phyloP scores from a whole-genome alignment of 92 coral and sea anemone species.

The Umimayanthus chanpuru region DNA sequence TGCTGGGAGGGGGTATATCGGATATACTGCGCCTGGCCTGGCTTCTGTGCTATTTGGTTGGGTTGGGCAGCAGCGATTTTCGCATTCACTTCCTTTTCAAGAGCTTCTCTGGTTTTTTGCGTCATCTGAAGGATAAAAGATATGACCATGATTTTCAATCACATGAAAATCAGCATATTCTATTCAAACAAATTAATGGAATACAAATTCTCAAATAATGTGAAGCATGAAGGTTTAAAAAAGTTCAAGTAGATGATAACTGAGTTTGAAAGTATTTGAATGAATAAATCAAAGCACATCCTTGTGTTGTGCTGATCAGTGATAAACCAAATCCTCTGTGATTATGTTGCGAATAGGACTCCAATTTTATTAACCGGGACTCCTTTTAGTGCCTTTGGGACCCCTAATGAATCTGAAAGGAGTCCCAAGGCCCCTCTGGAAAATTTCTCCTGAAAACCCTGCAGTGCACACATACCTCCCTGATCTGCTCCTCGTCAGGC shows the following conservation, averaged over 20 bases:
- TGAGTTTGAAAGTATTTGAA: no score
- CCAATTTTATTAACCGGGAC: background rate
- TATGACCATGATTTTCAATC: background rate
- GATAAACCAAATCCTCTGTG: no score
- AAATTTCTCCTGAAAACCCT: background rate
- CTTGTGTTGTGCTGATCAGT: no score
- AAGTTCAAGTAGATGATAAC: no score
- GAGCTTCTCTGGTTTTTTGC: slow-evolving; percentile 90
- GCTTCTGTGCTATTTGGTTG: slow-evolving; percentile 89
- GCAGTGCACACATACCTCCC: slow-evolving; percentile 56
- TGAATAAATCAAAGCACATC: no score
- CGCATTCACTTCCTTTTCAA: slow-evolving; percentile 91
- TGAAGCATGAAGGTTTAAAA: no score
- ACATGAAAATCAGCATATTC: no score
- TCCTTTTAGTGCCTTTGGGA: background rate
- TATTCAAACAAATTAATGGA: no score
- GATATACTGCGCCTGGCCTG: slow-evolving; percentile 95
- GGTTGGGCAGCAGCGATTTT: slow-evolving; percentile 98
- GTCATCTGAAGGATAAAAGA: slow-evolving; percentile 55
- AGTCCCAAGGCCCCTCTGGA: background rate
- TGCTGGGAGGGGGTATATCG: slow-evolving; percentile 98
- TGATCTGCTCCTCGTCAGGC: slow-evolving; percentile 92
- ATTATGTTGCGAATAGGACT: no score
- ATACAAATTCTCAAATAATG: no score
- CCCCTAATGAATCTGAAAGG: background rate